Conservation (phyloP, 2,888 invertebrate species). For the Linnaemya vulpina region DNA sequence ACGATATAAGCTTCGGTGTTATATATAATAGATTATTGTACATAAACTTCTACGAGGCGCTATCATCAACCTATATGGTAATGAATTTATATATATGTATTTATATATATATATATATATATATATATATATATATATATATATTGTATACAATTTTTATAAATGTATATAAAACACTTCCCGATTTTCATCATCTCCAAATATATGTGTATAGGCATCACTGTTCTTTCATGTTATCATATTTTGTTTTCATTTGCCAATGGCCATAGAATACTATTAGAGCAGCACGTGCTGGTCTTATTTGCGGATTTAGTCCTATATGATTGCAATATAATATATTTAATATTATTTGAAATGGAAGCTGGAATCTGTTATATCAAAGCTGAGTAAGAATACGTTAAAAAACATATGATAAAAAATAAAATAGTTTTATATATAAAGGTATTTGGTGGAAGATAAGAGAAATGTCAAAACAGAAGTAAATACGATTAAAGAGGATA, state of each 20-base stretch:
- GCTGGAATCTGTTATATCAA: constrained; percentile 82
- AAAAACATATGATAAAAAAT: background rate
- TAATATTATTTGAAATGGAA: constrained; percentile 76
- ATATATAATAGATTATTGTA: too few species aligned
- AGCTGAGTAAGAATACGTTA: constrained; percentile 75
- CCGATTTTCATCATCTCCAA: too few species aligned
- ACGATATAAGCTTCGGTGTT: too few species aligned
- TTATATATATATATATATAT: too few species aligned
- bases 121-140: too few species aligned
- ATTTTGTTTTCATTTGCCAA: constrained; percentile 39
- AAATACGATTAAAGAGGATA: constrained; percentile 71
- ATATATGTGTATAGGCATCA: too few species aligned
- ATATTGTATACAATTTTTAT: too few species aligned
- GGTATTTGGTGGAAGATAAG: constrained; percentile 74
- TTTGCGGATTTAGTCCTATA: background rate
- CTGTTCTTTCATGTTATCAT: too few species aligned
- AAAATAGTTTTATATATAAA: constrained; percentile 34
- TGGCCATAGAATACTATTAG: background rate
- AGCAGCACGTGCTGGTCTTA: constrained; percentile 62
- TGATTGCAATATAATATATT: background rate
- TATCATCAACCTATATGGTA: too few species aligned
- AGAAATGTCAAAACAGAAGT: constrained; percentile 55
- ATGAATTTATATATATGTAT: too few species aligned
- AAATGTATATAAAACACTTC: too few species aligned
- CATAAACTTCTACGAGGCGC: too few species aligned